Conservation (phyloP, 2,888 invertebrate genomes). For the Megalurothrips usitatus region DNA sequence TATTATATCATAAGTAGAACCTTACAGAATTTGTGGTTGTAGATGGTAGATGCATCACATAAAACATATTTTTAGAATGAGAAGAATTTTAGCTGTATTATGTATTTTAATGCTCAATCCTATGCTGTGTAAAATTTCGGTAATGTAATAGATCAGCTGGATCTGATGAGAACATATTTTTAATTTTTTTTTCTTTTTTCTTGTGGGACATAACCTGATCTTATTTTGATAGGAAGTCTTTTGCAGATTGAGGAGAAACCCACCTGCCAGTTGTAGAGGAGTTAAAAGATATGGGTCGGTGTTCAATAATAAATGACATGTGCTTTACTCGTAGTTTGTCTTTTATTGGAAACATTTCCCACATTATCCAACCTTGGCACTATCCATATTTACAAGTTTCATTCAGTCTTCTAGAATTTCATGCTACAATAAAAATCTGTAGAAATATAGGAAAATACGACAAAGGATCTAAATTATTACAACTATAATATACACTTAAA, state of each 20-base stretch:
- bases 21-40: no score
- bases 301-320: background rate
- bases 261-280: background rate
- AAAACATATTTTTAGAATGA: no score
- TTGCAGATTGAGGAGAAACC: background rate
- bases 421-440: background rate
- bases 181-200: no score
- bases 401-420: background rate
- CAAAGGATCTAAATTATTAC: background rate
- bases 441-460: background rate
- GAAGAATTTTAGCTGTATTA: no score
- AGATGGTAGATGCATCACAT: no score
- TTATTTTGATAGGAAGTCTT: background rate
- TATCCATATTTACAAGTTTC: background rate
- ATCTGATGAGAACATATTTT: conserved; percentile 22
- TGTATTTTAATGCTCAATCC: no score
- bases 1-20: no score
- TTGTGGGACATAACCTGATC: background rate
- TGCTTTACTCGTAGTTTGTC: background rate
- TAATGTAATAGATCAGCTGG: background rate
- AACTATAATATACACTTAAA: background rate
- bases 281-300: background rate
- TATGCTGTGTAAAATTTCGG: background rate
- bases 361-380: no score
- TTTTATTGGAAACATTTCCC: background rate